Evolutionary conservation across 2,888 invertebrate genomes (phyloP).

Genomic region (Brenthis daphne): DNA sequence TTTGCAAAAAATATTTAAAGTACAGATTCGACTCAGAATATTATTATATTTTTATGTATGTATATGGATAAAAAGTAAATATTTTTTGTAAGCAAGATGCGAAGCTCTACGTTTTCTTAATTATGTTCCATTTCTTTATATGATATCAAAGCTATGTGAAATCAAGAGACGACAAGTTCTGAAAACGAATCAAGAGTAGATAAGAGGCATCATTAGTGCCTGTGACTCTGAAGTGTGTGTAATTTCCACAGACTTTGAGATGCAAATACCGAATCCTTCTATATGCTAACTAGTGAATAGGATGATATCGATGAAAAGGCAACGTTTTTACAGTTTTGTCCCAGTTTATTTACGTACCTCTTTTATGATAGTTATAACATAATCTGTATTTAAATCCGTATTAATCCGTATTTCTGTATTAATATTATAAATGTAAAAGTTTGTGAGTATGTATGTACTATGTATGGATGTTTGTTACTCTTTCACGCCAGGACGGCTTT

Average conservation of each 20-base stretch:
- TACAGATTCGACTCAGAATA: no score
- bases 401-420: no score
- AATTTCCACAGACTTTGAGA: conserved; percentile 65
- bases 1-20: no score
- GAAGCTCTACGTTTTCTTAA: not conserved
- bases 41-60: no score
- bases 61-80: no score
- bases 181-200: conserved; percentile 30
- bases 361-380: not conserved
- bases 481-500: no score
- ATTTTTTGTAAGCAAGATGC: no score
- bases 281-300: conserved; percentile 38
- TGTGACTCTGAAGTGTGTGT: conserved; percentile 43
- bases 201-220: conserved; percentile 40
- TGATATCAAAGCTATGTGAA: conserved; percentile 13
- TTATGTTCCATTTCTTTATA: conserved; percentile 7
- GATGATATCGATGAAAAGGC: conserved; percentile 23
- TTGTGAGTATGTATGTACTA: no score
- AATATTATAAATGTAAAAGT: no score
- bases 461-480: no score
- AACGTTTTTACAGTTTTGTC: not conserved
- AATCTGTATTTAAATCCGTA: not conserved
- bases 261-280: conserved; percentile 55
- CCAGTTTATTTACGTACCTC: not conserved
- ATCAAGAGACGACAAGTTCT: not conserved